These are phyloP conservation scores for Drosophila melanosoma DNA, from an alignment of 2,888 invertebrate genomes.

Conservation along the genomic window DNA sequence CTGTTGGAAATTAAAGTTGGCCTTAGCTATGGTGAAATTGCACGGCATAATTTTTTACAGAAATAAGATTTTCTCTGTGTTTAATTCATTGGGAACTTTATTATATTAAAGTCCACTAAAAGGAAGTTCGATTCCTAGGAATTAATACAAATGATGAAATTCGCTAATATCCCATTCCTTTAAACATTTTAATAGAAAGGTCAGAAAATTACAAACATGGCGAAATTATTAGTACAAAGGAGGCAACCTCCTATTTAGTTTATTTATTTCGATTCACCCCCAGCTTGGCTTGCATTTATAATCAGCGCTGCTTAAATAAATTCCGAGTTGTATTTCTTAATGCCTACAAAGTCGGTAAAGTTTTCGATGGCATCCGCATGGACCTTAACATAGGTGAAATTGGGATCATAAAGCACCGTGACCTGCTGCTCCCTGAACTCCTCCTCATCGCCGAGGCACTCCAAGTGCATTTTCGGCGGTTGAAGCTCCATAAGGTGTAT, in stretches of 20 bases:
- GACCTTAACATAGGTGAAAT: constrained; percentile 86
- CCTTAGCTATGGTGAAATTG: not conserved
- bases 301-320: constrained; percentile 82
- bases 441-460: constrained; percentile 74
- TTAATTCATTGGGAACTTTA: not conserved
- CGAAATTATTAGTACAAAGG: not conserved
- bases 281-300: not conserved
- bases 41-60: not conserved
- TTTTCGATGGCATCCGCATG: constrained; percentile 86
- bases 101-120: not conserved
- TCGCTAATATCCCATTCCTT: not conserved
- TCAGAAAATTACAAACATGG: not conserved
- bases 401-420: constrained; percentile 86
- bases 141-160: not conserved
- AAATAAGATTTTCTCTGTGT: not conserved
- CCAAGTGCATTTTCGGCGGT: constrained; percentile 69
- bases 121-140: not conserved
- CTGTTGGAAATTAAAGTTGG: not conserved
- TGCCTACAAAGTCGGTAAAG: constrained; percentile 87
- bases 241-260: not conserved
- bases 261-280: not conserved
- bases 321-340: constrained; percentile 86
- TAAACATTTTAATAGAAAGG: not conserved
- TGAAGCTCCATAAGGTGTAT: constrained; percentile 84
- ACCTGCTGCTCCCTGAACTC: constrained; percentile 79